Percentiles rank a stretch among this genome's conserved stretches.
These are phyloP conservation scores for Dinothrombium tinctorium DNA, from an alignment of 1,140 invertebrate genomes.

Conservation along the genomic window DNA sequence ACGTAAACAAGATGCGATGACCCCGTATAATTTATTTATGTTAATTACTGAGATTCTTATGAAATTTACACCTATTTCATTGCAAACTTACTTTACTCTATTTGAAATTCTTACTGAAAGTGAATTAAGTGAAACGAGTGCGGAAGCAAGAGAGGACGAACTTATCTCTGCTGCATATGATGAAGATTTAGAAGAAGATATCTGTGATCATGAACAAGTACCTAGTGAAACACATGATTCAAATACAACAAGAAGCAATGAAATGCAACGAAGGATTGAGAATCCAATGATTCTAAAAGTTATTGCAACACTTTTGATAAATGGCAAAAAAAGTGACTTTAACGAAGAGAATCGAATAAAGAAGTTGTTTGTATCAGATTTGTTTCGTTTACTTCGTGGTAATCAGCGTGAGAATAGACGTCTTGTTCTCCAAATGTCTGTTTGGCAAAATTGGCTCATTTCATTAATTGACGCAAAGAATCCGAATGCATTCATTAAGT, in stretches of 20 bases:
- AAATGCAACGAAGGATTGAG: slow-evolving; percentile 10
- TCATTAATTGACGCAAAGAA: slow-evolving; percentile 92
- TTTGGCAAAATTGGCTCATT: slow-evolving; percentile 99
- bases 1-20: slow-evolving; percentile 95
- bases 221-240: not conserved
- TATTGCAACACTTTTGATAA: slow-evolving; percentile 47
- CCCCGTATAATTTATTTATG: slow-evolving; percentile 90
- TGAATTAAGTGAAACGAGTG: too few relatives aligned
- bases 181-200: too few relatives aligned
- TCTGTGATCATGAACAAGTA: too few relatives aligned
- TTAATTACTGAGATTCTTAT: slow-evolving; percentile 74
- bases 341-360: slow-evolving; percentile 3
- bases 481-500: slow-evolving; percentile 63
- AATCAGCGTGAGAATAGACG: slow-evolving; percentile 82
- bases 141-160: too few relatives aligned
- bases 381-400: slow-evolving; percentile 86
- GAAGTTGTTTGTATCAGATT: slow-evolving; percentile 84
- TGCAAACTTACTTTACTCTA: slow-evolving; percentile 77
- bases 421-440: slow-evolving; percentile 87
- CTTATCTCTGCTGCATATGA: too few relatives aligned
- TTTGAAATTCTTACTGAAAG: slow-evolving; percentile 38
- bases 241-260: not conserved
- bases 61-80: slow-evolving; percentile 8
- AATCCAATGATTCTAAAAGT: slow-evolving; percentile 84
- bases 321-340: slow-evolving; percentile 5